Conservation (phyloP, 1,140 invertebrate species). For the Araneus ventricosus region DNA sequence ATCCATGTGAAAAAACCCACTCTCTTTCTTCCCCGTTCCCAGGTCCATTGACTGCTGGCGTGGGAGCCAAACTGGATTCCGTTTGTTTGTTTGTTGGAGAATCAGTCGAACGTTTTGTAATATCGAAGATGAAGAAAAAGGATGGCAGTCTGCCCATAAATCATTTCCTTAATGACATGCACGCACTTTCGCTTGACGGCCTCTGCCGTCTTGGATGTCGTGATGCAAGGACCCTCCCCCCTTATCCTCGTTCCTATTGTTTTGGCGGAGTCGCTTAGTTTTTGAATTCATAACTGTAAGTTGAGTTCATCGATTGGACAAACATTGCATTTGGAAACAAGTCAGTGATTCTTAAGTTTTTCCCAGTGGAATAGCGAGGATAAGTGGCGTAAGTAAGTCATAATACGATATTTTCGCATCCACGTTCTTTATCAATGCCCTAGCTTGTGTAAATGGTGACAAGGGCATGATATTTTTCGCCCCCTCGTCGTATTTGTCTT, state of each 20-base stretch:
- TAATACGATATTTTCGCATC: too few relatives aligned
- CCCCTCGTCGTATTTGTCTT: too few relatives aligned
- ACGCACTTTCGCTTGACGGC: slow-evolving; percentile 4
- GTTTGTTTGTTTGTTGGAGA: background rate
- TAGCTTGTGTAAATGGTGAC: too few relatives aligned
- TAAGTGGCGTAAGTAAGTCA: too few relatives aligned
- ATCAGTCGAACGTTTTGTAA: background rate
- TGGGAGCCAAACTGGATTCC: background rate
- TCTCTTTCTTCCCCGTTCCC: background rate
- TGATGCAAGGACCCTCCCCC: background rate
- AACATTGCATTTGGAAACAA: too few relatives aligned
- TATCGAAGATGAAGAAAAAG: background rate
- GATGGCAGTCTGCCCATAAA: background rate
- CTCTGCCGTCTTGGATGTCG: background rate
- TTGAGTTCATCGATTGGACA: background rate
- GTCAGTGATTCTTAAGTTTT: too few relatives aligned
- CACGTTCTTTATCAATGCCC: too few relatives aligned
- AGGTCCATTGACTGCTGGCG: slow-evolving; percentile 9
- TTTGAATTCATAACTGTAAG: background rate
- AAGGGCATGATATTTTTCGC: too few relatives aligned
- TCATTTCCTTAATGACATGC: background rate
- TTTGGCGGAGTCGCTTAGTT: background rate
- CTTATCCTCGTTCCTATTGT: background rate
- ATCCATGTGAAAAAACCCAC: background rate
- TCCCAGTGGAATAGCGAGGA: too few relatives aligned